Evolutionary conservation across 2,888 invertebrate species (phyloP).

Genomic region (Zaprionus lineosus): DNA sequence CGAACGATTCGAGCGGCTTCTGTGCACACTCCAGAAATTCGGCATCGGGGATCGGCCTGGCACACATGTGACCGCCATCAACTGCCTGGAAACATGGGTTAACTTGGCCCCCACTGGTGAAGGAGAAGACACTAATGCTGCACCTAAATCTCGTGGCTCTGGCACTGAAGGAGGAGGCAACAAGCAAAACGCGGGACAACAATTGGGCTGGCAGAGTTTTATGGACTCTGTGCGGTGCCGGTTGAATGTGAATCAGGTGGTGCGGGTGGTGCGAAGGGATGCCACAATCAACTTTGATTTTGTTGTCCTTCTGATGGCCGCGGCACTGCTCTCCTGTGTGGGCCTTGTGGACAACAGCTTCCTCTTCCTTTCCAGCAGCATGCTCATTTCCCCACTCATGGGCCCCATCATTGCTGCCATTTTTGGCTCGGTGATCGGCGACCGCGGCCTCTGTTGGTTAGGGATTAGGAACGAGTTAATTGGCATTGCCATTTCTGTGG

Average conservation of each 20-base stretch:
- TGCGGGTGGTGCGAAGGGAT: slow-evolving; percentile 86
- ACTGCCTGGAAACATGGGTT: slow-evolving; percentile 83
- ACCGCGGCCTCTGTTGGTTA: slow-evolving; percentile 85
- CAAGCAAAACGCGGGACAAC: background rate
- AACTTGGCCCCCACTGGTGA: background rate
- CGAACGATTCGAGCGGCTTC: slow-evolving; percentile 84
- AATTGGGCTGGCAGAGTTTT: slow-evolving; percentile 81
- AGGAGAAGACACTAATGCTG: background rate
- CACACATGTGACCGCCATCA: slow-evolving; percentile 85
- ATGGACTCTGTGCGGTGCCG: slow-evolving; percentile 87
- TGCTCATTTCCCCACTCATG: slow-evolving; percentile 91
- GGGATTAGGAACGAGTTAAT: slow-evolving; percentile 87
- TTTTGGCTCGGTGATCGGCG: slow-evolving; percentile 87
- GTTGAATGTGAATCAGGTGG: slow-evolving; percentile 87
- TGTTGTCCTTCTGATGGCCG: slow-evolving; percentile 87
- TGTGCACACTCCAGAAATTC: slow-evolving; percentile 84
- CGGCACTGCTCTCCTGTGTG: slow-evolving; percentile 88
- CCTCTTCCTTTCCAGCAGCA: slow-evolving; percentile 89
- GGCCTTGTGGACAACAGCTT: slow-evolving; percentile 90
- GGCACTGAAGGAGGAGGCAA: too few species aligned
- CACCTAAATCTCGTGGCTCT: too few species aligned
- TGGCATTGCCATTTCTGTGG: slow-evolving; percentile 86
- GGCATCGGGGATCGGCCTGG: slow-evolving; percentile 85
- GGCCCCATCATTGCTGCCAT: slow-evolving; percentile 90
- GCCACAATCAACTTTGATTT: slow-evolving; percentile 90